Evolutionary conservation across 2,888 invertebrate genomes (phyloP), one percentile per base, ranked within the genome.

Genomic region (Poecilus cupreus): DNA sequence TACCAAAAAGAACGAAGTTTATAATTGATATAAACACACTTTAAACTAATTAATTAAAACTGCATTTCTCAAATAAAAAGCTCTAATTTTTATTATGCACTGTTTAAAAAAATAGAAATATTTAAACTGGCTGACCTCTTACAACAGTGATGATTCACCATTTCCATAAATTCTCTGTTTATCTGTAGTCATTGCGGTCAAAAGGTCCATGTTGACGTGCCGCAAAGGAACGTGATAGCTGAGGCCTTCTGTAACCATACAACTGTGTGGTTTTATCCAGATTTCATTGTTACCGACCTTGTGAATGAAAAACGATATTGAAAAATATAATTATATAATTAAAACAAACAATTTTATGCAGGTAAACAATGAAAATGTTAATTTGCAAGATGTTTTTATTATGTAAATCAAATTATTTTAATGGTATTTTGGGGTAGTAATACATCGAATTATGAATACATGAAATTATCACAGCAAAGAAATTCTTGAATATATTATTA

Each of bases 91-190:
- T 43, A 32, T 6, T 32, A 32, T 32, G 6, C 2, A 32, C 32
- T 32, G 8, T 32, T 32, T n/a, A n/a, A 32, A 32, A 32, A 32
- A 32, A 32, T 3, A 6, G 32, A 72, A 46, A 72, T 72, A 72
- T 46, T 43, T 72, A 46, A 72, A 72, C 46, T 11, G 11, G 70
- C 32, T 72, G 46, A 72, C 72, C 72, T 72, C 20, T 72, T 22
- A 22, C 60, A 10, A 24, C 18, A 60, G 60, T 13, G 43, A 72
- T 72, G 72, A 72, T 43, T 72, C 72, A 72, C 43, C 72, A 22
- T 72, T 72, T 46, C 46, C 72, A 72, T 72, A 72, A 72, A 72
- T 72, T 24, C 72, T 46, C 6, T 43, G 72, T 72, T 72, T 72
- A 72, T 72, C 72, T 72, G n/a, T 1, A 43, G 72, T 72, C 43